These are phyloP conservation scores for Antitype chi DNA, from an alignment of 2,888 invertebrate species.

Conservation along the genomic window DNA sequence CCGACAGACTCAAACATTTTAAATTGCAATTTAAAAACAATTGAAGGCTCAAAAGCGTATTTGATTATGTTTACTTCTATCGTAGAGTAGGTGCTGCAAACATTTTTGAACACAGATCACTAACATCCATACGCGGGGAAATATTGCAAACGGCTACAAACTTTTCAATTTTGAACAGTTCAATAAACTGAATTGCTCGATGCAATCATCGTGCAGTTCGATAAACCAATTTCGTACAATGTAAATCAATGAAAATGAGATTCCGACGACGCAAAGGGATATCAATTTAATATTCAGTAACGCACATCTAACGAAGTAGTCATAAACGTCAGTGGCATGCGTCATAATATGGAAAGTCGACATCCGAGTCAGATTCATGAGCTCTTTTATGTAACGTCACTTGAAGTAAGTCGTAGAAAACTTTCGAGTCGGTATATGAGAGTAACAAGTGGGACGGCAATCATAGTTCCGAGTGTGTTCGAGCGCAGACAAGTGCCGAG, in stretches of 20 bases:
- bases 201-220: conserved; percentile 80
- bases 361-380: conserved; percentile 75
- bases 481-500: conserved; percentile 61
- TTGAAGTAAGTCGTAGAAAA: conserved; percentile 79
- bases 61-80: conserved; percentile 2
- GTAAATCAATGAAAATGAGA: conserved; percentile 78
- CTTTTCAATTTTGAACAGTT: conserved; percentile 75
- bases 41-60: conserved; percentile 16
- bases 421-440: conserved; percentile 79
- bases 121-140: conserved; percentile 49
- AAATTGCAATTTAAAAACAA: conserved; percentile 52
- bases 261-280: conserved; percentile 70
- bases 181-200: conserved; percentile 77
- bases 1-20: conserved; percentile 49
- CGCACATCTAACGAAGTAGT: conserved; percentile 67
- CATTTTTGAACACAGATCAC: conserved; percentile 14
- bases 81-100: background rate
- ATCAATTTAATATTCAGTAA: conserved; percentile 76
- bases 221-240: conserved; percentile 80
- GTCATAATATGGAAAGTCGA: conserved; percentile 73
- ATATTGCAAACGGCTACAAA: conserved; percentile 66
- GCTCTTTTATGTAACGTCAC: conserved; percentile 80
- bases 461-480: conserved; percentile 67
- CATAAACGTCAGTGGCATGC: conserved; percentile 70
- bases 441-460: conserved; percentile 78